These are phyloP conservation scores for Philhelius pedissequus DNA, from an alignment of 2,888 invertebrate genomes.

Conservation along the genomic window DNA sequence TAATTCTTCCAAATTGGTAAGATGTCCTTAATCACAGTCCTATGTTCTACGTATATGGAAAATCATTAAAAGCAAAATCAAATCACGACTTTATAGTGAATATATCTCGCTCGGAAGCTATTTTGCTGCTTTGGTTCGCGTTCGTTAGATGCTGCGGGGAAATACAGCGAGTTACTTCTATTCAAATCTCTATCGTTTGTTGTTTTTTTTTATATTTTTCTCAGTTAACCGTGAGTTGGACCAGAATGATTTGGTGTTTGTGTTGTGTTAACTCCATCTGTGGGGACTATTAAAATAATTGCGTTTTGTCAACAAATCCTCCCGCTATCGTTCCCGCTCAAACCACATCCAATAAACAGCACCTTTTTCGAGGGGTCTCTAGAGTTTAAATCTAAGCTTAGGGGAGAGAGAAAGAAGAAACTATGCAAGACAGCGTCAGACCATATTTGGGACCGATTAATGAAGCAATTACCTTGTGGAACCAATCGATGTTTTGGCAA, in stretches of 20 bases:
- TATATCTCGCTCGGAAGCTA: constrained; percentile 53
- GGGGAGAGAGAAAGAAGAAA: background rate
- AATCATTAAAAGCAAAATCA: constrained; percentile 68
- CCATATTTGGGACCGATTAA: constrained; percentile 70
- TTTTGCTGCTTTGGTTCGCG: background rate
- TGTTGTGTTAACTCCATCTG: constrained; percentile 61
- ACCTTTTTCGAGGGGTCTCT: constrained; percentile 4
- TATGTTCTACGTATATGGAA: constrained; percentile 59
- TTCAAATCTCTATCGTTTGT: constrained; percentile 61
- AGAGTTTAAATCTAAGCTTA: constrained; percentile 34
- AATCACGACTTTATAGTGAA: constrained; percentile 61
- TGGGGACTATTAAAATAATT: constrained; percentile 68
- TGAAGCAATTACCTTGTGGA: constrained; percentile 69
- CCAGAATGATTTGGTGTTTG: constrained; percentile 50
- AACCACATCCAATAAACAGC: background rate
- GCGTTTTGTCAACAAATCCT: constrained; percentile 66
- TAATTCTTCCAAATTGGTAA: constrained; percentile 55
- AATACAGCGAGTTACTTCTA: constrained; percentile 40
- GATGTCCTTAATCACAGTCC: constrained; percentile 61
- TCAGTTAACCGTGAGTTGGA: background rate
- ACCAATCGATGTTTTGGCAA: constrained; percentile 59
- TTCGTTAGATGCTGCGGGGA: constrained; percentile 9
- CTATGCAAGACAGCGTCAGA: constrained; percentile 56
- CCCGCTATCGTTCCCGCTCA: constrained; percentile 21
- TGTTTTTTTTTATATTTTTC: background rate